Evolutionary conservation across 1,140 invertebrate genomes (phyloP), one percentile per base, ranked within the genome.

Genomic region (Hylyphantes graminicola): DNA sequence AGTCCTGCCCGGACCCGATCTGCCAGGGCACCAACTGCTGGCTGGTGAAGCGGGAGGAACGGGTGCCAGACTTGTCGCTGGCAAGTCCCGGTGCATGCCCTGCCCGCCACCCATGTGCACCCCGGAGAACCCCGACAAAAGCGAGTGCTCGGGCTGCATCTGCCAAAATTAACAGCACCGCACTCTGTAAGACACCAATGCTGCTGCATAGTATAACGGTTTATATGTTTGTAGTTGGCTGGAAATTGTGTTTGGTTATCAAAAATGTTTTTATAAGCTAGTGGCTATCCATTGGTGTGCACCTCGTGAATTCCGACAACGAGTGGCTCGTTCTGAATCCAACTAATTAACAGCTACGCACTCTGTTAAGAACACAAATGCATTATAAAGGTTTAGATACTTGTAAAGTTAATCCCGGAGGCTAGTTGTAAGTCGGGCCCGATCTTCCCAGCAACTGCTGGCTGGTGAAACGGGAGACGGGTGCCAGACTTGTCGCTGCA

Each of bases 51-150:
- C 61, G 48, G 64, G 82, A 68, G 21, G 64, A n/a, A 85, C 54
- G 82, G 82, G 9, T 85, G 82, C 17, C 53, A 54, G 48, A 55
- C 77, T 53, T 85, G 82, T 17, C 82, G 82, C 8, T 85, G 82
- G 82, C 82, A 85, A 85, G 73, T 85, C 82, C n/a, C 59, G 82
- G 15, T 85, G 82, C 82, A 53, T 85, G 35, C 82, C 82, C 11
- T 85, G 82, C 55, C 82, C 82, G 10, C 63, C 82, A 15, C 63
- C 63, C 54, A 75, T 85, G 72, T 85, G 82, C 53, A 63, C 57
- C n/a, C 82, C 82, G 7, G 82, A 85, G 50, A 85, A 85, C 54
- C 73, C 82, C 64, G 53, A 51, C 15, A 84, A 84, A n/a, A n/a
- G n/a, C 61, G 73, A 76, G 19, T 84, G 82, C 64, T 84, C 82